Conservation (phyloP, 2,797 vertebrate genomes). For the Microcaecilia unicolor region DNA sequence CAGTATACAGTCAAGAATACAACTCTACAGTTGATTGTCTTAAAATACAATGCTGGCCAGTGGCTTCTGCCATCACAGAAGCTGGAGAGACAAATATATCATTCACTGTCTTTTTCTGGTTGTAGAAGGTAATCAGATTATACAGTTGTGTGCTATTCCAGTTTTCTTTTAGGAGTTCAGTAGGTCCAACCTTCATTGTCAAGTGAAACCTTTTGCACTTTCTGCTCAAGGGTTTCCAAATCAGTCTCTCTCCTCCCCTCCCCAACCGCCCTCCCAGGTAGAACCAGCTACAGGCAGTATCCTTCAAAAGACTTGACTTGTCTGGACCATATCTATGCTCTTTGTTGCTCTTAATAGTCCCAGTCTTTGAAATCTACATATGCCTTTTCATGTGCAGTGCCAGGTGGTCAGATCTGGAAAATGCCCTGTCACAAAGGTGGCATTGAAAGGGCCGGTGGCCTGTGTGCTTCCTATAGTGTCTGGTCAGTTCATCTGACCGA, state of each 20-base stretch:
- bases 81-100: too few relatives aligned
- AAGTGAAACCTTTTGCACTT: not conserved
- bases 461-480: conserved; percentile 92
- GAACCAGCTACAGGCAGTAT: conserved; percentile 53
- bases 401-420: conserved; percentile 90
- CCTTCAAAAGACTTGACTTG: not conserved
- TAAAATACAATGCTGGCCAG: too few relatives aligned
- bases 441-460: conserved; percentile 92
- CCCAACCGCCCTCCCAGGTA: too few relatives aligned
- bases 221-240: not conserved
- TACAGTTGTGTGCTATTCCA: not conserved
- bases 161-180: conserved; percentile 11
- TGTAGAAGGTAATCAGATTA: not conserved
- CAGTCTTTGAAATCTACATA: conserved; percentile 58
- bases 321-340: too few relatives aligned
- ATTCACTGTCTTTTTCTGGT: too few relatives aligned
- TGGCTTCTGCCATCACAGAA: too few relatives aligned
- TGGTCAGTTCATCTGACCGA: conserved; percentile 85
- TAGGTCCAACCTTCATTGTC: conserved; percentile 18
- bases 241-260: too few relatives aligned
- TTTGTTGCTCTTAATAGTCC: too few relatives aligned
- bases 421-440: conserved; percentile 86
- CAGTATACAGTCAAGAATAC: conserved; percentile 5
- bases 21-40: too few relatives aligned
- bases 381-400: conserved; percentile 94